phyloP scores from a whole-genome alignment of 2,797 vertebrate genomes.

The Eulemur albifrons region DNA sequence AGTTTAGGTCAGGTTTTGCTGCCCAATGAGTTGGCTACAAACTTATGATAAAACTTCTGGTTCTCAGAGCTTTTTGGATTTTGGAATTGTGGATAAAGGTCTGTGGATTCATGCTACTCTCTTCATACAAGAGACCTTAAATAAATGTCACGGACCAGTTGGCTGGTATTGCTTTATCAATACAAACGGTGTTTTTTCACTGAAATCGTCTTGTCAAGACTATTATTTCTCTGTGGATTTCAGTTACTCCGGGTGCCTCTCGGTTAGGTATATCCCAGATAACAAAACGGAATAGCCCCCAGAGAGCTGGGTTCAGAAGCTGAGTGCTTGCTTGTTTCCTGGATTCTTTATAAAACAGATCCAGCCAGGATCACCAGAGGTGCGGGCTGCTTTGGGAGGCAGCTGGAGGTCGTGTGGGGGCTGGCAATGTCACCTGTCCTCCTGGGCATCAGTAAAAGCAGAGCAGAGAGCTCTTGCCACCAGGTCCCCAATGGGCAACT shows the following conservation, averaged over 20 bases:
- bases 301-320: not conserved
- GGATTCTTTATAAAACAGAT: conserved; percentile 32
- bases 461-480: not conserved
- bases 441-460: conserved; percentile 8
- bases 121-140: not conserved
- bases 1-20: not conserved
- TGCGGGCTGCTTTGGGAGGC: not conserved
- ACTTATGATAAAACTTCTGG: not conserved
- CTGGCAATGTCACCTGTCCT: conserved; percentile 34
- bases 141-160: not conserved
- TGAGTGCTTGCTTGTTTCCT: not conserved
- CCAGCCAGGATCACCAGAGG: conserved; percentile 7
- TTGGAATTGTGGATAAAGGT: not conserved
- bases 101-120: not conserved
- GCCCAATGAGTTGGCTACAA: not conserved
- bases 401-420: conserved; percentile 17
- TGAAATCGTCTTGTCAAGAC: not conserved
- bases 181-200: not conserved
- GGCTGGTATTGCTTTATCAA: not conserved
- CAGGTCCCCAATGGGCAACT: conserved; percentile 27
- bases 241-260: not conserved
- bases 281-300: not conserved
- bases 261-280: not conserved
- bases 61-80: not conserved
- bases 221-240: conserved; percentile 1